phyloP scores from a whole-genome alignment of 2,113 vertebrate genomes.

The Leucopternis melanops region DNA sequence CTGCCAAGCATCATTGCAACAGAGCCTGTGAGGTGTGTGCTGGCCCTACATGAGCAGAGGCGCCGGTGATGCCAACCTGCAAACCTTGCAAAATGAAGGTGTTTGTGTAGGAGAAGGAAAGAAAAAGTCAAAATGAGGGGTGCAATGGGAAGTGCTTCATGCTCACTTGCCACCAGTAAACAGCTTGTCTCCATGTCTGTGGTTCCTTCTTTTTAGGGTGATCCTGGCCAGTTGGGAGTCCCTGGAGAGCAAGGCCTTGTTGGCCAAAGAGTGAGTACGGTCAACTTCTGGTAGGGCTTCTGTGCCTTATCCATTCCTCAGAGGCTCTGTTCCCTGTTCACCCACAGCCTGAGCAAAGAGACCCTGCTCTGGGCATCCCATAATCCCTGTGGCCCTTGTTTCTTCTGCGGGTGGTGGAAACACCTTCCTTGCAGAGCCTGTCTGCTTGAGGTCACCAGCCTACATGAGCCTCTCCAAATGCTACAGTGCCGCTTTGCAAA shows the following conservation, averaged over 20 bases:
- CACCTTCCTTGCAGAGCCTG: not conserved
- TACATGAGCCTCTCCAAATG: accelerated
- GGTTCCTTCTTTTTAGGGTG: conserved; percentile 73
- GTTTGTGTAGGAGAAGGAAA: not conserved
- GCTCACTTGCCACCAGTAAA: not conserved
- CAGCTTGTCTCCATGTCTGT: not conserved
- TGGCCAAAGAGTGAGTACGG: conserved; percentile 84
- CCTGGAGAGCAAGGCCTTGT: conserved; percentile 86
- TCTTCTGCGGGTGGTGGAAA: not conserved
- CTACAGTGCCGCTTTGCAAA: not conserved
- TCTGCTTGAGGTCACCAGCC: not conserved
- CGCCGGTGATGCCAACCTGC: not conserved
- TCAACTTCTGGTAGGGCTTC: not conserved
- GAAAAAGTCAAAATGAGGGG: not conserved
- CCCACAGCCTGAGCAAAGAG: not conserved
- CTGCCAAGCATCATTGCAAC: not conserved
- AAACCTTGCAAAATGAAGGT: not conserved
- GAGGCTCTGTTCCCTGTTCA: not conserved
- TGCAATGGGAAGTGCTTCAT: not conserved
- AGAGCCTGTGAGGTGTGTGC: not conserved
- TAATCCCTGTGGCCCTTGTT: not conserved
- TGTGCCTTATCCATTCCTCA: not conserved
- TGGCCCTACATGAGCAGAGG: not conserved
- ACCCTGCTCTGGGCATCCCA: not conserved
- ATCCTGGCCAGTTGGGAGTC: conserved; percentile 77